A percentile compares a stretch with the other conserved stretches of the same genome.
Conservation (phyloP, 2,797 vertebrate species). For the Dendrocincla fuliginosa region DNA sequence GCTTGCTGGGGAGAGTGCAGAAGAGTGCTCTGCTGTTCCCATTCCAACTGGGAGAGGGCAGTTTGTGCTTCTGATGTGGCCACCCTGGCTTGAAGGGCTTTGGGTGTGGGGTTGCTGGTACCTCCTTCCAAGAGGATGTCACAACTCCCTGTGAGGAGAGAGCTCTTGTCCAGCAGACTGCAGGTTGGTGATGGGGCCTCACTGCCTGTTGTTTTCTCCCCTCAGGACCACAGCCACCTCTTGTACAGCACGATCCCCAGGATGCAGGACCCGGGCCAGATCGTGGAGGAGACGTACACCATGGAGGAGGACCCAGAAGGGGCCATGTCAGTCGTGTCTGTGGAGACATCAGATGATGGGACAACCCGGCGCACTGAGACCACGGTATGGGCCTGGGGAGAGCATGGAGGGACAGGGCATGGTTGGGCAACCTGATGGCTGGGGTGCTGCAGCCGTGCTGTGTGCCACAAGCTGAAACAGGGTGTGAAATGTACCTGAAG, state of each 20-base stretch:
- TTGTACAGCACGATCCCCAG: conserved; percentile 81
- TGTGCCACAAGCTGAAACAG: not conserved
- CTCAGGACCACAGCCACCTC: conserved; percentile 79
- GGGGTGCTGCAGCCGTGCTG: accelerated
- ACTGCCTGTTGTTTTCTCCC: not conserved
- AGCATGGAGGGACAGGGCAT: not conserved
- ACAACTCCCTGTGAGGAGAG: not conserved
- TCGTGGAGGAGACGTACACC: conserved; percentile 87
- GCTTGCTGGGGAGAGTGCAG: not conserved
- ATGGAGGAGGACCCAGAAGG: conserved; percentile 89
- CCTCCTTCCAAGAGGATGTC: not conserved
- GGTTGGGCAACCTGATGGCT: not conserved
- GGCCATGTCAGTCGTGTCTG: conserved; percentile 82
- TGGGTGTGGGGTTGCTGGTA: not conserved
- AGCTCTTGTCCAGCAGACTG: not conserved
- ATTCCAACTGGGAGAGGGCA: not conserved
- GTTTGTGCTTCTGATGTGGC: not conserved
- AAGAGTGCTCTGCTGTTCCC: not conserved
- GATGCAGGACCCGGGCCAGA: conserved; percentile 92
- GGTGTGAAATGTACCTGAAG: not conserved
- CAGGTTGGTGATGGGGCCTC: not conserved
- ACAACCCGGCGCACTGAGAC: conserved; percentile 91
- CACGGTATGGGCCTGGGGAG: conserved; percentile 74
- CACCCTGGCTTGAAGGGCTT: not conserved
- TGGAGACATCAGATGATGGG: conserved; percentile 89